Percentiles rank a stretch among this genome's conserved stretches.
Conservation (phyloP, 2,113 vertebrate species). For the Myotis yumanensis region DNA sequence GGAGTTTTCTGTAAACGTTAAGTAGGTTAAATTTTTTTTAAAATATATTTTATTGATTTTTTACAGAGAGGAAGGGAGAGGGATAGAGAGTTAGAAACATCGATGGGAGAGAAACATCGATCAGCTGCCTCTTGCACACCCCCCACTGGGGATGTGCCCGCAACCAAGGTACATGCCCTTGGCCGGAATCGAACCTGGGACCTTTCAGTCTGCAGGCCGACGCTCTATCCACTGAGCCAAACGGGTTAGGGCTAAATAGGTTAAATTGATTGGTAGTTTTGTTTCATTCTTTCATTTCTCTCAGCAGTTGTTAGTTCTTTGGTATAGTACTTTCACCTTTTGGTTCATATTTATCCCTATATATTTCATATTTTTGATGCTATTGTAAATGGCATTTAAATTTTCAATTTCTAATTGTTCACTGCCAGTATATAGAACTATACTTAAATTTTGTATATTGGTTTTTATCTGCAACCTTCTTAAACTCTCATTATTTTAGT, state of each 20-base stretch:
- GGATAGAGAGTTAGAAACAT: no score
- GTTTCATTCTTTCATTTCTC: slow-evolving; percentile 1
- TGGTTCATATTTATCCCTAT: neutral
- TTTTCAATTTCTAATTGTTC: neutral
- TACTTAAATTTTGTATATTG: neutral
- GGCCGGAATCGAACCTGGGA: no score
- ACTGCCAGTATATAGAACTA: neutral
- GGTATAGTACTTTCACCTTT: neutral
- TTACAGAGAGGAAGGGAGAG: no score
- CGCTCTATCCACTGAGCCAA: no score
- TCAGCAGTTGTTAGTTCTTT: neutral
- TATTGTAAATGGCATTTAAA: neutral
- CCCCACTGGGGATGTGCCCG: no score
- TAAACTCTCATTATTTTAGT: slow-evolving; percentile 1
- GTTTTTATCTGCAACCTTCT: neutral
- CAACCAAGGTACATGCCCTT: no score
- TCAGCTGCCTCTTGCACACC: no score
- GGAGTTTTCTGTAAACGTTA: neutral
- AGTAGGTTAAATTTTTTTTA: neutral
- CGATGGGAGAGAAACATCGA: no score
- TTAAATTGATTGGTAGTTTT: neutral
- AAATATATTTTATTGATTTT: no score
- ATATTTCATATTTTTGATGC: slow-evolving; percentile 3
- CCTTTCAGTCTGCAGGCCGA: no score
- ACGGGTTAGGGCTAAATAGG: no score